Base-by-base conservation (phyloP, 1,140 invertebrate species). In the Drosophila leontia region DNA sequence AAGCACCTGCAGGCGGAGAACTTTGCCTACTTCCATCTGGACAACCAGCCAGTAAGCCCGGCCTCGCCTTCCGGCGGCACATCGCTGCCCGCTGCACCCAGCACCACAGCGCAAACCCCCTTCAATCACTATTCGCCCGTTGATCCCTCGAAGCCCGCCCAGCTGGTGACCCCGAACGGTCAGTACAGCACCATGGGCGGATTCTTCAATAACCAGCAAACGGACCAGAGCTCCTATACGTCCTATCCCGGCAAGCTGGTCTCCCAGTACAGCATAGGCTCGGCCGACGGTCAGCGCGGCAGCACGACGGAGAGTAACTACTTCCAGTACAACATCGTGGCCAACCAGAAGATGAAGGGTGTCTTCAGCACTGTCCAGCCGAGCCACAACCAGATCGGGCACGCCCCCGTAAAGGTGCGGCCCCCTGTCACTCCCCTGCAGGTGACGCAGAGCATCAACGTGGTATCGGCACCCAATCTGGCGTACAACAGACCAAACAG, bases 111-210 rank as follows among this genome's bases (percentile, higher is more conserved):
- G 12, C 50, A 35, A 39, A 55, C 50, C 0, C 44, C 58, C 1
- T 50, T 65, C 26, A 48, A 71, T 1, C 55, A 78, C 42, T 81
- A 78, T 47, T 70, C 75, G 8, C 29, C 62, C 3, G 42, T 71
- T 23, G 56, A 56, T 34, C 45, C 68, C 0, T 59, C 68, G 1
- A 85, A 75, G 42, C 65, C 64, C 5, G 23, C 47, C 3, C 64
- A 77, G 3, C 81, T 80, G 53, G 81, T 85, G 9, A 92, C 91
- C 6, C 68, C 85, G 3, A 93, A 93, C 71, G 93, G 93, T 39
- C 93, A 94, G 17, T 92, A 94, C 45, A 93, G 91, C 63, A 93
- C 92, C 42, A 92, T 93, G 78, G 94, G 94, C 42, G 94, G 94
- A 39, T 94, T 95, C 91, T 94, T 93, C 60, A 95, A 95, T 47